Percentiles rank a stretch among this genome's conserved stretches.
These are phyloP conservation scores for Silurus asotus DNA, from an alignment of 2,113 vertebrate genomes.

Conservation along the genomic window DNA sequence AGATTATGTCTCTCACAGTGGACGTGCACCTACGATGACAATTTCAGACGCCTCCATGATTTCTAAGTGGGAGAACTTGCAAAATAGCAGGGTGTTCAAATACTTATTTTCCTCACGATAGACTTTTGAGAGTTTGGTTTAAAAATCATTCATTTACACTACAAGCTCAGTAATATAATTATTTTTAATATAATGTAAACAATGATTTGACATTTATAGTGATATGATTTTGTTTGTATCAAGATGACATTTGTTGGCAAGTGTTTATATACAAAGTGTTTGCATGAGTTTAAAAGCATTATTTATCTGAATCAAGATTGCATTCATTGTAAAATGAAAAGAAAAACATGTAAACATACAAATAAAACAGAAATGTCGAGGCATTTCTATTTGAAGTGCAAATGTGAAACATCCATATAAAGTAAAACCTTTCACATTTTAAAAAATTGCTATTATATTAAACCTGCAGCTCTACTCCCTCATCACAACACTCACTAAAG, in stretches of 20 bases:
- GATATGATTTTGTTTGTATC: neutral
- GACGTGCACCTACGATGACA: no score
- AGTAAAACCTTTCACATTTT: slow-evolving; percentile 12
- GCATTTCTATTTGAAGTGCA: slow-evolving; percentile 23
- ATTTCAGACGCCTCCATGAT: no score
- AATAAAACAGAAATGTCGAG: slow-evolving; percentile 13
- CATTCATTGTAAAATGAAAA: slow-evolving; percentile 11
- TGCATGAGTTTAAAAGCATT: neutral
- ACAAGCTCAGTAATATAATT: neutral
- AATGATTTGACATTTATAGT: neutral
- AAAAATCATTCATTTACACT: neutral
- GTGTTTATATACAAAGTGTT: slow-evolving; percentile 13
- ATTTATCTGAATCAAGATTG: slow-evolving; percentile 2
- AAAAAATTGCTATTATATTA: neutral
- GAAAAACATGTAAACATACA: slow-evolving; percentile 16
- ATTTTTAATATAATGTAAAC: slow-evolving; percentile 21
- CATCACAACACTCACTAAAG: neutral
- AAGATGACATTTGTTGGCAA: neutral
- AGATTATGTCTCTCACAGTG: no score
- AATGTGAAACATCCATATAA: slow-evolving; percentile 30
- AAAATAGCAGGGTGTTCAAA: no score
- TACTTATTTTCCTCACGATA: no score
- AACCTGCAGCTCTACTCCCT: neutral
- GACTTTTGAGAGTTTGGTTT: neutral
- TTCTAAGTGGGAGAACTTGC: no score